These are phyloP conservation scores for Artibeus lituratus DNA, from an alignment of 2,797 vertebrate genomes.

Conservation along the genomic window DNA sequence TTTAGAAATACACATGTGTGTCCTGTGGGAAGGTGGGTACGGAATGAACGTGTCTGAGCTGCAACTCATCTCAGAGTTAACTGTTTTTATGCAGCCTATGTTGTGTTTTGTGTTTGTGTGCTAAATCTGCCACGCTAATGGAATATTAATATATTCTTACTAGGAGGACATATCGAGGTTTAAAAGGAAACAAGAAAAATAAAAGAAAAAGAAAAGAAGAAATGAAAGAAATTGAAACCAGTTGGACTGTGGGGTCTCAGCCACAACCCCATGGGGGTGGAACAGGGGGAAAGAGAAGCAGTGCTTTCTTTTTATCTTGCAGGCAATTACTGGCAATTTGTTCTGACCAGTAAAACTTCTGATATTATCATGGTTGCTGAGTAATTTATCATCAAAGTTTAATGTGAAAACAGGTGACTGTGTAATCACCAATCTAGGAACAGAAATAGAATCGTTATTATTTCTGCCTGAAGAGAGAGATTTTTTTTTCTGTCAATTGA, in stretches of 20 bases:
- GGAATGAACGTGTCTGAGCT: slow-evolving; percentile 71
- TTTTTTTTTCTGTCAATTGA: slow-evolving; percentile 84
- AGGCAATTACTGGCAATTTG: slow-evolving; percentile 89
- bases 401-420: slow-evolving; percentile 90
- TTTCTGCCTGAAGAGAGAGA: slow-evolving; percentile 85
- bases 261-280: slow-evolving; percentile 68
- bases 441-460: slow-evolving; percentile 88
- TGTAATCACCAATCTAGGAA: slow-evolving; percentile 89
- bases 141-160: slow-evolving; percentile 79
- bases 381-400: slow-evolving; percentile 90
- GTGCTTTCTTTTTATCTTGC: slow-evolving; percentile 83
- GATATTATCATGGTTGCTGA: slow-evolving; percentile 89
- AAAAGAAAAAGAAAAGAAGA: slow-evolving; percentile 42
- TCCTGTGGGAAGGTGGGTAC: slow-evolving; percentile 52
- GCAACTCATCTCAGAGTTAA: slow-evolving; percentile 66
- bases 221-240: slow-evolving; percentile 46
- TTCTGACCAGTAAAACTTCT: slow-evolving; percentile 89
- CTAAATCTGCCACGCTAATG: slow-evolving; percentile 71
- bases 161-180: slow-evolving; percentile 61
- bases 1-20: slow-evolving; percentile 43
- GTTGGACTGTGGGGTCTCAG: slow-evolving; percentile 63
- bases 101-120: slow-evolving; percentile 53
- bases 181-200: slow-evolving; percentile 71
- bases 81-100: slow-evolving; percentile 57
- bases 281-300: slow-evolving; percentile 75